Evolutionary conservation across 2,888 invertebrate species (phyloP), one percentile per base, ranked within the genome.

Genomic region (Crocallis elinguaria): DNA sequence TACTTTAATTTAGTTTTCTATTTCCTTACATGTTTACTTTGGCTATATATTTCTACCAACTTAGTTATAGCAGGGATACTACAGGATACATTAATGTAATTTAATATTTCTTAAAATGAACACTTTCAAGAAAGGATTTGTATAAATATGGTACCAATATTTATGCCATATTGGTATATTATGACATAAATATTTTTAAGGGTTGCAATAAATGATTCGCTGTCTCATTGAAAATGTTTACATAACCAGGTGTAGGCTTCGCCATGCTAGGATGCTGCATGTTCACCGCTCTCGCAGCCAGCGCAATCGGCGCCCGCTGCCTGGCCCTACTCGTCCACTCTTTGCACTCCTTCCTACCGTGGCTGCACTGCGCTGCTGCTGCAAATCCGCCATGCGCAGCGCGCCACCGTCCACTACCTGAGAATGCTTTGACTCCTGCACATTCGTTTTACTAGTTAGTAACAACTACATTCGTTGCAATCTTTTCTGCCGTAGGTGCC

Each of bases 381-480:
- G 86, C 85, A 0, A 8, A 30, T 2, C 87, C 87, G 0, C 79
- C 90, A 0, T 90, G 90, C 59, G 84, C 89, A 0, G 88, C 88
- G 2, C 60, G 90, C 1, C 90, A 91, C 45, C 76, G 89, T 1
- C 84, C 86, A 0, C 54, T 88, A 17, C 73, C 84, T 0, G 42
- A 53, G 0, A 81, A 71, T 0, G 84, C 82, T 9, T 84, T 88
- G 44, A 87, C 86, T 0, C 90, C 90, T 0, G 67, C 88, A 8
- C 86, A 88, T 30, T 86, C 87, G 0, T 90, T 88, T 69, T 86
- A 88, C 53, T 82, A 82, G 90, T 90, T 33, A 84, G 87, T 82
- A 25, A 12, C 12, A 19, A 19, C 19, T 19, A 5, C n/a, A 25
- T n/a, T 25, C 25, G 23, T 23, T 25, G 25, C 25, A 25, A n/a